A percentile compares a stretch with the other conserved stretches of the same genome.
Evolutionary conservation across 2,888 invertebrate species (phyloP).

Genomic region (Thereva nobilitata): DNA sequence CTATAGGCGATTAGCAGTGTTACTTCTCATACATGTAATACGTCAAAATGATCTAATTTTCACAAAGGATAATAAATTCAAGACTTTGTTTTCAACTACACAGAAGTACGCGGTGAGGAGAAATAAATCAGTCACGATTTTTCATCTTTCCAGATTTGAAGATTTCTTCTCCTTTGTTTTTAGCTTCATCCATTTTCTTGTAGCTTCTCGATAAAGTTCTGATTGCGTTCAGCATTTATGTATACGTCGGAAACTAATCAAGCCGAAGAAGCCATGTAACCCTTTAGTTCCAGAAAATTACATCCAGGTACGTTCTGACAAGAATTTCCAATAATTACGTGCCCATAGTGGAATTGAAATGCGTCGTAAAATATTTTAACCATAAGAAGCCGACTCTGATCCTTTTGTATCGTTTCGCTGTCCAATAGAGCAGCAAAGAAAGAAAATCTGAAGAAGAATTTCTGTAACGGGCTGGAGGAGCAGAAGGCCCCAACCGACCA

Average conservation of each 20-base stretch:
- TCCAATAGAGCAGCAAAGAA: background rate
- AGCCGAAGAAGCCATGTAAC: background rate
- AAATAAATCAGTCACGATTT: no score
- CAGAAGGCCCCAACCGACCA: background rate
- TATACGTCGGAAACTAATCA: slow-evolving; percentile 27
- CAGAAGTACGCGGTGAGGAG: no score
- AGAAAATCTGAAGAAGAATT: slow-evolving; percentile 19
- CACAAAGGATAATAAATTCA: no score
- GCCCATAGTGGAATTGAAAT: background rate
- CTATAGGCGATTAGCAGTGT: no score
- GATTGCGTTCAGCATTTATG: slow-evolving; percentile 22
- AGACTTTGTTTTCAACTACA: no score
- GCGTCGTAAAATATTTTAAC: background rate
- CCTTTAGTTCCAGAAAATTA: slow-evolving; percentile 39
- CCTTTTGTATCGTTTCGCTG: background rate
- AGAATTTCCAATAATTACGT: slow-evolving; percentile 37
- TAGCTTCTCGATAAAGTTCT: slow-evolving; percentile 20
- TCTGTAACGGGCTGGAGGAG: slow-evolving; percentile 27
- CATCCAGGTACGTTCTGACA: slow-evolving; percentile 31
- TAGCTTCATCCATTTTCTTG: no score
- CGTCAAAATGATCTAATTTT: no score
- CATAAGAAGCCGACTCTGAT: slow-evolving; percentile 9
- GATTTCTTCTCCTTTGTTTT: no score
- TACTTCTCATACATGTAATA: no score
- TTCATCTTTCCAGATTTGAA: no score